phyloP scores from a whole-genome alignment of 1,140 invertebrate genomes.

The Laodelphax striatellus region DNA sequence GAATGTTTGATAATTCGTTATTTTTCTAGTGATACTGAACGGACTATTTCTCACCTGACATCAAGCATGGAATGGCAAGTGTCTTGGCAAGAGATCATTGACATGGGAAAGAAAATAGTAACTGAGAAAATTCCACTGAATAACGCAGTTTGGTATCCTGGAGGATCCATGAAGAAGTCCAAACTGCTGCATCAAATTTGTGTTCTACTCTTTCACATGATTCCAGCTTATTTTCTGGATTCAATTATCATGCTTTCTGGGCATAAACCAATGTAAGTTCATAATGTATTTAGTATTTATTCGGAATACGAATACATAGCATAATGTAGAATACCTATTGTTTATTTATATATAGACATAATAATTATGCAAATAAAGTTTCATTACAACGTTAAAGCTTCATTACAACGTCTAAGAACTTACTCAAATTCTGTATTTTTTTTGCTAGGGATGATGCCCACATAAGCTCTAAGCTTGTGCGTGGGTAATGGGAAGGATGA shows the following conservation, averaged over 20 bases:
- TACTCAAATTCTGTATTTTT: too few relatives aligned
- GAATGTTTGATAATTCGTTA: too few relatives aligned
- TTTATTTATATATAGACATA: too few relatives aligned
- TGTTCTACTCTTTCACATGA: slow-evolving; percentile 68
- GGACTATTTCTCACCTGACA: slow-evolving; percentile 27
- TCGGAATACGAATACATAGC: too few relatives aligned
- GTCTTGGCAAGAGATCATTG: slow-evolving; percentile 69
- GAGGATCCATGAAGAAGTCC: slow-evolving; percentile 75
- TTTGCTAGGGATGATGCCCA: too few relatives aligned
- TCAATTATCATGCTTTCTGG: slow-evolving; percentile 58
- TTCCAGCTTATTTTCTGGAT: slow-evolving; percentile 75
- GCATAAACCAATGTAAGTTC: slow-evolving; percentile 70
- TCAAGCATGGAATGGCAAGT: slow-evolving; percentile 49
- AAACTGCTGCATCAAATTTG: slow-evolving; percentile 63
- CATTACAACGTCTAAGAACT: too few relatives aligned
- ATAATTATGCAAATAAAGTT: too few relatives aligned
- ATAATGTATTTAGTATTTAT: not conserved
- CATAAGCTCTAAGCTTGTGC: too few relatives aligned
- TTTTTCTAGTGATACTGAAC: slow-evolving; percentile 17
- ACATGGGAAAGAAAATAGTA: slow-evolving; percentile 65
- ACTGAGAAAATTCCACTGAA: slow-evolving; percentile 61
- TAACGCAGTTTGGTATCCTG: slow-evolving; percentile 75
- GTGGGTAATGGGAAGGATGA: too few relatives aligned
- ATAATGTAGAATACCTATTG: too few relatives aligned
- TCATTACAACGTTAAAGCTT: too few relatives aligned